A percentile compares a stretch with the other conserved stretches of the same genome.
Evolutionary conservation across 2,797 vertebrate species (phyloP).

Genomic region (Buceros bicornis): DNA sequence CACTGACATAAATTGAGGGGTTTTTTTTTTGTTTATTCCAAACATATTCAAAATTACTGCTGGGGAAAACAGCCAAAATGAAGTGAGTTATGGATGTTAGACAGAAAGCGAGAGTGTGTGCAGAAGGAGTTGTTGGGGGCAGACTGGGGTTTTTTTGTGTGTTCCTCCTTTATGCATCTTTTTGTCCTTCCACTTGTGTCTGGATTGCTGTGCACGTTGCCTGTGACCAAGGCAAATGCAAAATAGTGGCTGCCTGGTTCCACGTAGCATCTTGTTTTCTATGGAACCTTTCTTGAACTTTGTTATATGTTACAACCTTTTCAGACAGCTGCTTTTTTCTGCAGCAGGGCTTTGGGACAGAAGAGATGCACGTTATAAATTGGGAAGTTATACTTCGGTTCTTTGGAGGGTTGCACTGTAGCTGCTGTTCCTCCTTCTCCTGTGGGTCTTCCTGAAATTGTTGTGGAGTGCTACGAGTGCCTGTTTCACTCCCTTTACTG

Average conservation of each 20-base stretch:
- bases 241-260: background rate
- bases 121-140: background rate
- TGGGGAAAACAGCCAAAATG: background rate
- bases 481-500: background rate
- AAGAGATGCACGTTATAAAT: background rate
- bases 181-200: background rate
- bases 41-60: background rate
- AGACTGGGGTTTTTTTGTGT: background rate
- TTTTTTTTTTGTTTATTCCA: background rate
- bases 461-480: background rate
- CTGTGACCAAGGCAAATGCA: background rate
- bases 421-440: background rate
- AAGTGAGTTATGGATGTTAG: background rate
- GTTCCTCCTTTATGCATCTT: background rate
- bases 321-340: background rate
- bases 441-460: background rate
- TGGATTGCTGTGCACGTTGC: rapidly evolving
- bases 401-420: background rate
- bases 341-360: background rate
- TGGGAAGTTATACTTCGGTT: constrained; percentile 11
- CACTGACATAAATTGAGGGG: background rate
- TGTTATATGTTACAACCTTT: background rate
- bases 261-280: background rate
- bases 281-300: background rate
- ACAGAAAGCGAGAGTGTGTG: background rate